phyloP scores from a whole-genome alignment of 2,797 vertebrate genomes.

The Hydrophis major region DNA sequence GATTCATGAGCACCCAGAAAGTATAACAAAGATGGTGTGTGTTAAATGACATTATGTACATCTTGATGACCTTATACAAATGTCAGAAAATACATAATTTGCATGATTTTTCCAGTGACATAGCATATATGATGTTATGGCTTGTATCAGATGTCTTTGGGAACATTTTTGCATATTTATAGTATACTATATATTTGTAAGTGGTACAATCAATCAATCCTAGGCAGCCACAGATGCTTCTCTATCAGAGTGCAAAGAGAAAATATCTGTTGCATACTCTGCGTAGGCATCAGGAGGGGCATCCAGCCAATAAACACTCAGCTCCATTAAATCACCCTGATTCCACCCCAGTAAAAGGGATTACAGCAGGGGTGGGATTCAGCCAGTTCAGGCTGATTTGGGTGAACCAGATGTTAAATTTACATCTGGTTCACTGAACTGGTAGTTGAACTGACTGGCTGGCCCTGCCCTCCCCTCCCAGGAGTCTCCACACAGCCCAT shows the following conservation, averaged over 20 bases:
- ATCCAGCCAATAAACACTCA: neutral
- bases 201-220: neutral
- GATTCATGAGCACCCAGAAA: neutral
- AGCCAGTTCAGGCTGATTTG: too few species aligned
- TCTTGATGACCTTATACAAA: neutral
- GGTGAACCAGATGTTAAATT: too few species aligned
- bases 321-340: neutral
- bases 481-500: too few species aligned
- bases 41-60: neutral
- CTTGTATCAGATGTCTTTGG: neutral
- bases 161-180: slow-evolving; percentile 35
- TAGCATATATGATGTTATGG: neutral
- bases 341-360: neutral
- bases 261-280: neutral
- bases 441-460: too few species aligned
- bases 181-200: slow-evolving; percentile 31
- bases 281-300: neutral
- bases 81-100: neutral
- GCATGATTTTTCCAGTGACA: neutral
- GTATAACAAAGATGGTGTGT: neutral
- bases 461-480: too few species aligned
- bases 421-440: too few species aligned
- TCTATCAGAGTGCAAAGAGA: neutral
- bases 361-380: too few species aligned
- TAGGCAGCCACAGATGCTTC: neutral